Evolutionary conservation across 1,140 invertebrate species (phyloP).

Genomic region (Drosophila mojavensis): DNA sequence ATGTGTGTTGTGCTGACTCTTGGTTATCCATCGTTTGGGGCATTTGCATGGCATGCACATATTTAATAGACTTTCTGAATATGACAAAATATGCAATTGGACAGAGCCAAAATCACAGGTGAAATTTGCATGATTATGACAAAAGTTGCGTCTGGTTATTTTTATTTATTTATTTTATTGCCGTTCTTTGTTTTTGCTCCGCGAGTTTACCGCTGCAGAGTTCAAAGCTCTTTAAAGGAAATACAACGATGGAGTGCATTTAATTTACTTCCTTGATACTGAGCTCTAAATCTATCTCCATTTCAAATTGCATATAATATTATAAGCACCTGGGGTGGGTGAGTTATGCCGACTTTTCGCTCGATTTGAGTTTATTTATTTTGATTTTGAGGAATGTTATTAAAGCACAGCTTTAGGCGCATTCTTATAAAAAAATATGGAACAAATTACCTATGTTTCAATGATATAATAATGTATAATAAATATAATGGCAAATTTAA

Average conservation of each 20-base stretch:
- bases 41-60: conserved; percentile 76
- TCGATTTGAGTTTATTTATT: not conserved
- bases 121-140: conserved; percentile 79
- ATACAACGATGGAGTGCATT: conserved; percentile 26
- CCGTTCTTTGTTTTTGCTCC: not conserved
- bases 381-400: not conserved
- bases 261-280: conserved; percentile 33
- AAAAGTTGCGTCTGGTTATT: conserved; percentile 41
- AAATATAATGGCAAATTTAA: too few species aligned
- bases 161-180: too few species aligned
- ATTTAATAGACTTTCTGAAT: conserved; percentile 75
- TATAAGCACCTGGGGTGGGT: conserved; percentile 15
- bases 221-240: conserved; percentile 56
- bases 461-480: too few species aligned
- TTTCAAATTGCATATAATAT: conserved; percentile 45
- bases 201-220: conserved; percentile 26
- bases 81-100: conserved; percentile 74
- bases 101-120: conserved; percentile 51
- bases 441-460: too few species aligned
- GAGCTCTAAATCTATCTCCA: conserved; percentile 28
- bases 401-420: conserved; percentile 43
- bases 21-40: conserved; percentile 38
- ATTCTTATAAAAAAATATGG: not conserved
- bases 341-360: conserved; percentile 10
- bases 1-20: conserved; percentile 13